Percentiles rank a stretch among this genome's conserved stretches.
phyloP scores from a whole-genome alignment of 2,113 vertebrate species.

The Eclectus roratus region DNA sequence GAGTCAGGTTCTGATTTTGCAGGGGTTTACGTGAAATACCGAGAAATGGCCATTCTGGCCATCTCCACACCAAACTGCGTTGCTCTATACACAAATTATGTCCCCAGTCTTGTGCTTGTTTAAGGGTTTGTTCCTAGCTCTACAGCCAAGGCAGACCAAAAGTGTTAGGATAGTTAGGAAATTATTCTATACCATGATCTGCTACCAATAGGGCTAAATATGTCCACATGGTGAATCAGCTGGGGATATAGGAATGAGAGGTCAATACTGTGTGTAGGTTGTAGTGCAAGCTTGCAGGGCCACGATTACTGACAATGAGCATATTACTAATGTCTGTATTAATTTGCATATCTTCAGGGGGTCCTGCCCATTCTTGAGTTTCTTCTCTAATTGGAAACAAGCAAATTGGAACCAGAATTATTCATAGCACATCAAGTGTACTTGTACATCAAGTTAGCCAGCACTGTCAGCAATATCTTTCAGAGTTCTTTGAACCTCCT shows the following conservation, averaged over 20 bases:
- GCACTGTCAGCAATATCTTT: neutral
- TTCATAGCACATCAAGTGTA: neutral
- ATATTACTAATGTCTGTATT: neutral
- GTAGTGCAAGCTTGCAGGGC: neutral
- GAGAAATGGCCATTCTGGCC: neutral
- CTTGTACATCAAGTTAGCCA: neutral
- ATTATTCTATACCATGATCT: neutral
- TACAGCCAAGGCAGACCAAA: neutral
- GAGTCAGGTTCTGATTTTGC: neutral
- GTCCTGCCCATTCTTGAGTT: neutral
- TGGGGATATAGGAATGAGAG: neutral
- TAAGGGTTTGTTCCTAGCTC: neutral
- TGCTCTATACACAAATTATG: neutral
- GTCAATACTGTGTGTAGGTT: neutral
- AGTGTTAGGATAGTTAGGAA: neutral
- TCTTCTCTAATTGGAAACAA: neutral
- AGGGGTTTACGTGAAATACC: neutral
- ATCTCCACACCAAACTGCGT: neutral
- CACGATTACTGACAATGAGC: neutral
- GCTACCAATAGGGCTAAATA: neutral
- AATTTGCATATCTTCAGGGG: accelerated
- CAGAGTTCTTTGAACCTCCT: neutral
- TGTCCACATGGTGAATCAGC: no score
- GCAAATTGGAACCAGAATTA: neutral
- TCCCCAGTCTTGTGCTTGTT: neutral